Evolutionary conservation across 35 echinoderm and acorn worm genomes (phyloP), one percentile per base, ranked within the genome.

Genomic region (Diadema setosum): DNA sequence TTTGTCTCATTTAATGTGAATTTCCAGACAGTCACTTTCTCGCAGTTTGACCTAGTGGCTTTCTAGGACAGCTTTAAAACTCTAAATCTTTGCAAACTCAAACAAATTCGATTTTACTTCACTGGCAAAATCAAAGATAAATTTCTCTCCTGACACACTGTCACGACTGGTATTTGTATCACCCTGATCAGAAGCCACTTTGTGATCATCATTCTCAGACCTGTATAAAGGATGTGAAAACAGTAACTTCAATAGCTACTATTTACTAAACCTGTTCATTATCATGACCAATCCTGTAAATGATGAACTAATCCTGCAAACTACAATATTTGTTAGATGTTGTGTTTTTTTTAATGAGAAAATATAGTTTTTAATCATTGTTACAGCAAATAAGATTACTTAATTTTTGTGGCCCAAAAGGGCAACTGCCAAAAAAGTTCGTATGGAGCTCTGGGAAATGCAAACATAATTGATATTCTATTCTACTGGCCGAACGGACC

Each of bases 351-450:
- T 74, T 74, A 74, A 74, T 74, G 67, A 74, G 67, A 74, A 74
- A 74, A 74, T 74, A 74, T 74, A 74, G 67, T 74, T 74, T 74
- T 74, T 74, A 74, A 74, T 74, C 67, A 74, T 74, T 74, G 67
- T 74, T 74, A 74, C 67, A 74, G 67, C 5, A 74, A 74, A 74
- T 74, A 4, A 74, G 39, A 74, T 74, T 74, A 74, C 5, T 74
- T 74, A 74, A 74, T 74, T 74, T 74, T 74, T 74, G 67, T 74
- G 67, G 67, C 67, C 67, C 67, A 74, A 74, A 74, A 74, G 67
- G 67, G 23, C 67, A 74, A 74, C 67, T 74, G 67, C 67, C 67
- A 74, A 74, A 74, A 74, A 74, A 74, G 67, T 74, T 74, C 67
- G 39, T 74, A 74, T 74, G 1, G 39, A 74, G 67, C 67, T 74